A percentile compares a stretch with the other conserved stretches of the same genome.
Conservation (phyloP, 2,888 invertebrate species). For the Cantharis lateralis region DNA sequence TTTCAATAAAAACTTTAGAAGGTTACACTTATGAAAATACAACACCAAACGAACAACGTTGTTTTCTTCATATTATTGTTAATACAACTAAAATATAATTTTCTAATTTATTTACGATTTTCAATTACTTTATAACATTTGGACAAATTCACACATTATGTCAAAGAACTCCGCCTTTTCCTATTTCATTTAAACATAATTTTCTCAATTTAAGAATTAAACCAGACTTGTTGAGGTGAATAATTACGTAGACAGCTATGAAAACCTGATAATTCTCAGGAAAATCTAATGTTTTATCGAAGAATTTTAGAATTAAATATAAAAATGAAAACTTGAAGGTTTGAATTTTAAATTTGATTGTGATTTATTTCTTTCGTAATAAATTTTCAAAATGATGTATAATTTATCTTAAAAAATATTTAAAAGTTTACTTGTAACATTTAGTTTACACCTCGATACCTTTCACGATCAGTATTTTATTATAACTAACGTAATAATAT, state of each 20-base stretch:
- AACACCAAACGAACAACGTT: background rate
- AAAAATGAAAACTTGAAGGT: constrained; percentile 8
- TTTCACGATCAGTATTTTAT: background rate
- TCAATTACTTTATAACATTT: constrained; percentile 6
- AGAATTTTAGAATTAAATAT: constrained; percentile 2
- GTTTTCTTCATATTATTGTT: constrained; percentile 7
- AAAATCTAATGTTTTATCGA: constrained; percentile 7
- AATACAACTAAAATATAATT: background rate
- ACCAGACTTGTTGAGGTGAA: background rate
- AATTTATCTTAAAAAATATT: background rate
- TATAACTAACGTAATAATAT: background rate
- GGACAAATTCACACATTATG: constrained; percentile 25
- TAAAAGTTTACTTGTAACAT: background rate
- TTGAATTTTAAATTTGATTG: constrained; percentile 12
- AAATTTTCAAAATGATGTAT: background rate
- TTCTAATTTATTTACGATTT: background rate
- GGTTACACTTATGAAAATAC: constrained; percentile 14
- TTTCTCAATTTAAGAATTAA: background rate
- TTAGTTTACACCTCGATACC: background rate
- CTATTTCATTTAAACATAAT: background rate
- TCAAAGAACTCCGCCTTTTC: constrained; percentile 16
- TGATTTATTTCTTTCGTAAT: constrained; percentile 9
- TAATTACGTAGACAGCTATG: background rate
- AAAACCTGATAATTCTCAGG: background rate
- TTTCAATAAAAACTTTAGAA: constrained; percentile 1